A percentile compares a stretch with the other conserved stretches of the same genome.
Evolutionary conservation across 2,113 vertebrate genomes (phyloP).

Genomic region (Cariama cristata): DNA sequence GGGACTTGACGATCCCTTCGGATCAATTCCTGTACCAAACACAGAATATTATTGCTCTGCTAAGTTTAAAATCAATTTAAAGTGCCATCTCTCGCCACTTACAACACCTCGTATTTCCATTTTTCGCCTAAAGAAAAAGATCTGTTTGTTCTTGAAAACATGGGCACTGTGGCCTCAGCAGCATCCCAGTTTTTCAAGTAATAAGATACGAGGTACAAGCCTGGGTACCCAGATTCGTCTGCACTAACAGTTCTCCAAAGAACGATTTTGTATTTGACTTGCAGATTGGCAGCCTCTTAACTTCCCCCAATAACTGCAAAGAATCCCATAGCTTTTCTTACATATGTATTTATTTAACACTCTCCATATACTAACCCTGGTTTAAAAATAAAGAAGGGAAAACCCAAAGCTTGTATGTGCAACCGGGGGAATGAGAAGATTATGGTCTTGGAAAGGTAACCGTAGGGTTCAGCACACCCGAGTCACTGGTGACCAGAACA

Average conservation of each 20-base stretch:
- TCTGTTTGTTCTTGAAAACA: constrained; percentile 32
- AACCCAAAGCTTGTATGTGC: neutral
- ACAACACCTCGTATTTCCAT: constrained; percentile 30
- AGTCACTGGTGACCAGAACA: neutral
- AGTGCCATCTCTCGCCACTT: neutral
- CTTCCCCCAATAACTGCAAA: constrained; percentile 28
- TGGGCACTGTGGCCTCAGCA: neutral
- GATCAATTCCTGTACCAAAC: neutral
- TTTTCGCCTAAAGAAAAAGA: constrained; percentile 37
- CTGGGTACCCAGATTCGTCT: neutral
- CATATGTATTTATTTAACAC: neutral
- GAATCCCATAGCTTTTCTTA: neutral
- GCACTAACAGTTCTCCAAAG: constrained; percentile 17
- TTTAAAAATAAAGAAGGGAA: constrained; percentile 14
- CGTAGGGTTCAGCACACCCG: neutral
- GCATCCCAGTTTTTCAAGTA: neutral
- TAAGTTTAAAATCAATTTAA: constrained; percentile 3
- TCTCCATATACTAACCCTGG: constrained; percentile 53
- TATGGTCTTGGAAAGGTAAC: constrained; percentile 54
- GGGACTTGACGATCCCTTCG: neutral
- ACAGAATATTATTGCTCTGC: neutral
- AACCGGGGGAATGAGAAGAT: constrained; percentile 25
- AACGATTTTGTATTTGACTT: neutral
- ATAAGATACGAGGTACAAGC: neutral
- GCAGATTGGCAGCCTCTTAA: constrained; percentile 54